Evolutionary conservation across 2,888 invertebrate genomes (phyloP), one percentile per base, ranked within the genome.

Genomic region (Yponomeuta malinellus): DNA sequence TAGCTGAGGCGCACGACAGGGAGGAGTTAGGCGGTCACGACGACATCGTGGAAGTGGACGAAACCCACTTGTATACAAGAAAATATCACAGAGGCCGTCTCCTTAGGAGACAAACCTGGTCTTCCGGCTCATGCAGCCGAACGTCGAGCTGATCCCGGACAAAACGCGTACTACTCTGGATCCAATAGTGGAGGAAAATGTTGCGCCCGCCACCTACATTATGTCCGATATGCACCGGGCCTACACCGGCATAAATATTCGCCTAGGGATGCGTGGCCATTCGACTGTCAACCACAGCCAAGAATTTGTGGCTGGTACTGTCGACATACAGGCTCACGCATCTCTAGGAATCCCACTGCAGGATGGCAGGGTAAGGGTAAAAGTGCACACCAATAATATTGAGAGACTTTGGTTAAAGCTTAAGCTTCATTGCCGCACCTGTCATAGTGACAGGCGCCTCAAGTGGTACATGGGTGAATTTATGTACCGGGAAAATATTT

Each of bases 41-140:
- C 48, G 68, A 68, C 33, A 48, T 68, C 37, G 68, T 68, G 5
- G 68, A 68, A n/a, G 48, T 68, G 48, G 68, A 68, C 23, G 68
- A 68, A 29, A 68, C 48, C 5, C 68, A 68, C 23, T 37, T 68
- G 10, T 68, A 48, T 23, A 68, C 68, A 5, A 43, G 68, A 48
- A 68, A 68, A 48, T 68, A 48, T 48, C 48, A 68, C 68, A 48
- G 68, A 23, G 52, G 23, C 23, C 23, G 23, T 23, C 23, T 23
- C 23, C 68, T 68, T 10, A 10, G 52, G 8, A 12, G 68, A 4
- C 68, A 68, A 29, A 68, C 52, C 8, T 68, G 68, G 68, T 23
- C 52, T 15, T 68, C 48, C 33, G 68, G 63, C 12, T 67, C 2
- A 9, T 2, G 3, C 1, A 67, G 37, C 5, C 37, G 37, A 48